phyloP scores from a whole-genome alignment of 2,797 vertebrate species.

The Caiman crocodilus region DNA sequence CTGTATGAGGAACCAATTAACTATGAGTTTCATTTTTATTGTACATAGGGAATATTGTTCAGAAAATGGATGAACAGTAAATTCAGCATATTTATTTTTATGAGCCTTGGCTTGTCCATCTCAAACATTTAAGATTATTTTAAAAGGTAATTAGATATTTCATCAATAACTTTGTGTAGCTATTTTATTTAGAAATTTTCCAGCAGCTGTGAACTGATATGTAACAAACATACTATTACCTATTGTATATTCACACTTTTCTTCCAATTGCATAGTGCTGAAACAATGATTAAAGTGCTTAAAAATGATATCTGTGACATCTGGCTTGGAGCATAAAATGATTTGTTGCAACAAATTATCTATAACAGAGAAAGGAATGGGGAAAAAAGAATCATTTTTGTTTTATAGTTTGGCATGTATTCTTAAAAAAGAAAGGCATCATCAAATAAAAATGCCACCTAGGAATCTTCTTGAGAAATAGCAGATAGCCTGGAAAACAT shows the following conservation, averaged over 20 bases:
- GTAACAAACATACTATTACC: constrained; percentile 26
- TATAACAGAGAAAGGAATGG: background rate
- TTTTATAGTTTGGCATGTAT: background rate
- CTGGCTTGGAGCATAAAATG: constrained; percentile 48
- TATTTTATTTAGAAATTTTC: constrained; percentile 66
- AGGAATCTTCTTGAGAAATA: background rate
- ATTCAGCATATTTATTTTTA: constrained; percentile 75
- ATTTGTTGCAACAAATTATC: constrained; percentile 54
- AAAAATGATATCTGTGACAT: constrained; percentile 41
- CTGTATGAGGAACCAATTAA: constrained; percentile 77
- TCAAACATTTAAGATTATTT: constrained; percentile 65
- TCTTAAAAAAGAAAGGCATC: constrained; percentile 3
- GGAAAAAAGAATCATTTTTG: constrained; percentile 13
- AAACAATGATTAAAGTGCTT: constrained; percentile 62
- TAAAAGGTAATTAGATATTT: constrained; percentile 74
- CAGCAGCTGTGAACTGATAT: background rate
- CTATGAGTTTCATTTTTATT: constrained; percentile 72
- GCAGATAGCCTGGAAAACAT: background rate
- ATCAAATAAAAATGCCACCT: background rate
- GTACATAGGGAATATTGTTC: constrained; percentile 68
- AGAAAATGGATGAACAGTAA: constrained; percentile 68
- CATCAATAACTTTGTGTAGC: constrained; percentile 58
- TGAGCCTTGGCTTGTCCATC: constrained; percentile 69
- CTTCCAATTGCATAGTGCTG: constrained; percentile 10
- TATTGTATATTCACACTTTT: background rate